Conservation (phyloP, 1,140 invertebrate genomes). For the Grapholita molesta region DNA sequence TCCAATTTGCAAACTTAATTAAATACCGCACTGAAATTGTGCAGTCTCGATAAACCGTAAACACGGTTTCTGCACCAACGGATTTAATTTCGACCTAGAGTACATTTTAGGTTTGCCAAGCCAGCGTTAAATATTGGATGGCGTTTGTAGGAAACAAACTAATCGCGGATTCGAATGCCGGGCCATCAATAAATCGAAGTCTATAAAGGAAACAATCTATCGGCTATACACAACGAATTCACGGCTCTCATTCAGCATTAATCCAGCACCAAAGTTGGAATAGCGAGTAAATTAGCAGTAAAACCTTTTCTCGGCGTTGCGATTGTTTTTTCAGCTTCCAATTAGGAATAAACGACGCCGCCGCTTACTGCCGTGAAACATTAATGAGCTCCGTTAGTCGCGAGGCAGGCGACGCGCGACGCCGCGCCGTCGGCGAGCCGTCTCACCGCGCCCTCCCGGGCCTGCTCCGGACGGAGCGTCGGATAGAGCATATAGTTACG, state of each 20-base stretch:
- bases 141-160: conserved; percentile 7
- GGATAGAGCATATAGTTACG: too few species aligned
- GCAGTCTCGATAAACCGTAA: conserved; percentile 3
- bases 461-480: neutral
- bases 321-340: conserved; percentile 68
- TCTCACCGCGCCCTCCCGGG: neutral
- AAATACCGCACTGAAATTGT: conserved; percentile 8
- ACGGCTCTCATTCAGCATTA: conserved; percentile 43
- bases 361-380: conserved; percentile 61
- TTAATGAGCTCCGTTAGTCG: conserved; percentile 57
- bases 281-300: conserved; percentile 49
- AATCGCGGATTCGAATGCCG: conserved; percentile 1
- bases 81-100: neutral
- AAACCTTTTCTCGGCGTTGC: conserved; percentile 39
- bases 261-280: conserved; percentile 25
- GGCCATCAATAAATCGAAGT: conserved; percentile 12
- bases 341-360: conserved; percentile 60
- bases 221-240: conserved; percentile 22
- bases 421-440: neutral
- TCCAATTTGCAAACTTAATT: conserved; percentile 7
- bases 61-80: conserved; percentile 5
- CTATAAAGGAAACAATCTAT: conserved; percentile 18
- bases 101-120: neutral
- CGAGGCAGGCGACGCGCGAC: conserved; percentile 23
- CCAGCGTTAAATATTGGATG: neutral